Evolutionary conservation across 2,888 invertebrate genomes (phyloP), one percentile per base, ranked within the genome.

Genomic region (Galeopsomyia nigrocyanea): DNA sequence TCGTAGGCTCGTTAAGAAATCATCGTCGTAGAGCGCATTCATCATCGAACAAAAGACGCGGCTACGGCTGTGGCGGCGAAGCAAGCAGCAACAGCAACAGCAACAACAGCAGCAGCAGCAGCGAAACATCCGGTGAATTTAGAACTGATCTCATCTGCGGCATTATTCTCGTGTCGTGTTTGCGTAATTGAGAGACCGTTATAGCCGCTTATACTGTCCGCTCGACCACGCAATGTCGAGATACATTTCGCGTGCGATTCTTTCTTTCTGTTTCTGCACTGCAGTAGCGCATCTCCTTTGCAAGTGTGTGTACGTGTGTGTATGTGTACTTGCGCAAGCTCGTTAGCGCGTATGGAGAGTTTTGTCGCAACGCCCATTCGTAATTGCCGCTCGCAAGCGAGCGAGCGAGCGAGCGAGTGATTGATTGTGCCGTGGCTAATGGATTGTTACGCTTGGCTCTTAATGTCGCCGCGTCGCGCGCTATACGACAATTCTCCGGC

Each of bases 71-170:
- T 39, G 39, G 39, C 39, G 39, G 39, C 26, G 26, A n/a, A n/a
- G n/a, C n/a, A n/a, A n/a, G n/a, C n/a, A n/a, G n/a, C n/a, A n/a
- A n/a, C n/a, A n/a, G n/a, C n/a, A n/a, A n/a, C 66, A 57, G 53
- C 61, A 64, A 55, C 67, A 47, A 55, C 46, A 22, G 13, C 49
- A 7, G 39, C 39, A 7, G 39, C 39, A 10, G 13, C 76, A 76
- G 77, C 79, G 77, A 81, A 78, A 80, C 79, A 81, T 82, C 82
- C 81, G 82, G 82, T 78, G 76, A 81, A 81, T 81, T 82, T 79
- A 78, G 78, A 79, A 77, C 80, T 77, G 78, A 80, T 79, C 77
- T 77, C 78, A 79, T 79, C 78, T 77, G 71, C 76, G 46, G 47
- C 55, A 17, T 53, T 60, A 19, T 57, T 64, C 64, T 39, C 56